Base-by-base conservation (phyloP, 1,140 invertebrate genomes). In the Drosophila chauvacae region DNA sequence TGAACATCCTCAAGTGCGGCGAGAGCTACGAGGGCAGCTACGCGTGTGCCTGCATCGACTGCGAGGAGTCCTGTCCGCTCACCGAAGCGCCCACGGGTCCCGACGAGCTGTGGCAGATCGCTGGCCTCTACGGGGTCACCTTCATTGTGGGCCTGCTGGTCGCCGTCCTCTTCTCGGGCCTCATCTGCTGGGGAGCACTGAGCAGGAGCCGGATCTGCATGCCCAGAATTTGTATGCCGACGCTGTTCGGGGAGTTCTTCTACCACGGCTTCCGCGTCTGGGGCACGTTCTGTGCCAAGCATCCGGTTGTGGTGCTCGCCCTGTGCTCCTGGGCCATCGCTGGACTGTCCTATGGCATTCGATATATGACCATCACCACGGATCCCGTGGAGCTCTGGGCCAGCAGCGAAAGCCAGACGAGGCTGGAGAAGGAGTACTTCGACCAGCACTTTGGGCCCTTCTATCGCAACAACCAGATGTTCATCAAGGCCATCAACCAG, bases 371-470 rank as follows among this genome's bases (percentile, higher is more conserved):
- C 56, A 93, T 98, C 1, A 97, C 95, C 4, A 96, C 97, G 1
- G 95, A 98, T 91, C 98, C 98, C 0, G 95, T 98, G 0, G 96
- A 98, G 88, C 93, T 99, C 44, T 99, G 98, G 98, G 97, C 97
- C 4, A 93, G 96, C 0, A 95, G 96, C 7, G 91, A 93, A 18
- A 97, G 96, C 80, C 92, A 94, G 77, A 96, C 97, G 28, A 94
- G 97, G 62, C 81, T 94, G 39, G 96, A 99, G 85, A 96, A 97
- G 81, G 93, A 97, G 55, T 98, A 96, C 90, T 98, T 96, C 82
- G 97, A 98, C 76, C 93, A 93, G 14, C 94, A 95, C 77, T 98
- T 98, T 87, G 94, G 95, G 18, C 98, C 98, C n/a, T 99, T 99
- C 92, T 98, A 98, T 93, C 94, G 98, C 63, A 96, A 96, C 7